These are phyloP conservation scores for Acanthoscelides obtectus DNA, from an alignment of 2,888 invertebrate genomes.

Conservation along the genomic window DNA sequence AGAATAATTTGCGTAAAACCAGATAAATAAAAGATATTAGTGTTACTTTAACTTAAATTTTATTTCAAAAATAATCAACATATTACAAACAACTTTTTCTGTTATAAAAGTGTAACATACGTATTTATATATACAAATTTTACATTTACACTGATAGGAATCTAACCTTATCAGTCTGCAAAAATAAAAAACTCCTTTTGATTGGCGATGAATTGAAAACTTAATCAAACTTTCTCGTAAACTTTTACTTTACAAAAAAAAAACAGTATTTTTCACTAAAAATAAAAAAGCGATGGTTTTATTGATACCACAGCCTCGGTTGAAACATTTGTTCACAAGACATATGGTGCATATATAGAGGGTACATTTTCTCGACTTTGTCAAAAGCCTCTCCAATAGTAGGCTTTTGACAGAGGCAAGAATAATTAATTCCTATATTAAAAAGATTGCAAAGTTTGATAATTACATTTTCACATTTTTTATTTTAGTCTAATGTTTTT, in stretches of 20 bases:
- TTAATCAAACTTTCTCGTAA: neutral
- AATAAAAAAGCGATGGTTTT: neutral
- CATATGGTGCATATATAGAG: too few species aligned
- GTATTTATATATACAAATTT: conserved; percentile 23
- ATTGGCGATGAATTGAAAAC: neutral
- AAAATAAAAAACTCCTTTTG: neutral
- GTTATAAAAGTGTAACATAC: conserved; percentile 23
- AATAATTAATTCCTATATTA: too few species aligned
- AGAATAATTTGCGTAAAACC: neutral
- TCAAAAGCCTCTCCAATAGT: too few species aligned
- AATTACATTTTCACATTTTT: too few species aligned
- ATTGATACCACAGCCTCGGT: neutral
- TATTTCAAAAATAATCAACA: conserved; percentile 24
- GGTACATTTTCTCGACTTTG: too few species aligned
- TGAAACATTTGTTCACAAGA: neutral
- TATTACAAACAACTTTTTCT: conserved; percentile 20
- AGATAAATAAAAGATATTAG: neutral
- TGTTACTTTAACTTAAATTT: neutral
- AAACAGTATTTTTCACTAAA: neutral
- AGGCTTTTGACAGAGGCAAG: too few species aligned
- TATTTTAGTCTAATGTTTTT: too few species aligned
- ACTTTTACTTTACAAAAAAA: neutral
- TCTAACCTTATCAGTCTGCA: neutral
- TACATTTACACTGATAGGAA: conserved; percentile 7
- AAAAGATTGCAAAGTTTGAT: too few species aligned